These are phyloP conservation scores for Carcina quercana DNA, from an alignment of 2,888 invertebrate genomes.

Conservation along the genomic window DNA sequence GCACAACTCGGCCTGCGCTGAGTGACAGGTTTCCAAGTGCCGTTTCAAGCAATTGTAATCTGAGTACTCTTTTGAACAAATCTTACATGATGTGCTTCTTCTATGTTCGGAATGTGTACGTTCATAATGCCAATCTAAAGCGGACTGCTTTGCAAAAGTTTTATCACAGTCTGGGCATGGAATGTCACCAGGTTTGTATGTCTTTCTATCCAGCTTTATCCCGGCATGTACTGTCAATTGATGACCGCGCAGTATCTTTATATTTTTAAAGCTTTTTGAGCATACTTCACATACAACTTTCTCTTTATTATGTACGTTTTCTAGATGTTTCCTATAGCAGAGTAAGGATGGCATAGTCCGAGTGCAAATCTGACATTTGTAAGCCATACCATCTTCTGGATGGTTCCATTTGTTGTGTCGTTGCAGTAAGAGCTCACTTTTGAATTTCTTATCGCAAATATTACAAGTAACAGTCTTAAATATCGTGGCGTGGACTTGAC, in stretches of 20 bases:
- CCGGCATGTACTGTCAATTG: conserved; percentile 10
- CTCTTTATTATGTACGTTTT: conserved; percentile 24
- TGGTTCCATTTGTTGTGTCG: conserved; percentile 34
- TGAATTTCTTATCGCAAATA: conserved; percentile 27
- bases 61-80: conserved; percentile 24
- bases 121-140: conserved; percentile 27
- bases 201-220: conserved; percentile 8
- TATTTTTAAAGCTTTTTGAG: conserved; percentile 17
- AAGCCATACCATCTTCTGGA: conserved; percentile 26
- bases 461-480: conserved; percentile 23
- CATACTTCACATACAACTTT: conserved; percentile 16
- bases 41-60: conserved; percentile 24
- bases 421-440: conserved; percentile 28
- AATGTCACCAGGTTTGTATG: conserved; percentile 17
- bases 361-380: conserved; percentile 29
- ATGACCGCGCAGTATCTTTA: conserved; percentile 14
- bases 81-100: conserved; percentile 7
- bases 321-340: conserved; percentile 24
- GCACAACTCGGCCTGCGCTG: conserved; percentile 22
- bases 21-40: conserved; percentile 29
- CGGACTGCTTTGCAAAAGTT: conserved; percentile 21
- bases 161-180: conserved; percentile 21
- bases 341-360: conserved; percentile 22
- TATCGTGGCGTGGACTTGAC: conserved; percentile 26
- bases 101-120: conserved; percentile 17